These are phyloP conservation scores for Parauchenoglanis punctatus DNA, from an alignment of 2,797 vertebrate species.

Conservation along the genomic window DNA sequence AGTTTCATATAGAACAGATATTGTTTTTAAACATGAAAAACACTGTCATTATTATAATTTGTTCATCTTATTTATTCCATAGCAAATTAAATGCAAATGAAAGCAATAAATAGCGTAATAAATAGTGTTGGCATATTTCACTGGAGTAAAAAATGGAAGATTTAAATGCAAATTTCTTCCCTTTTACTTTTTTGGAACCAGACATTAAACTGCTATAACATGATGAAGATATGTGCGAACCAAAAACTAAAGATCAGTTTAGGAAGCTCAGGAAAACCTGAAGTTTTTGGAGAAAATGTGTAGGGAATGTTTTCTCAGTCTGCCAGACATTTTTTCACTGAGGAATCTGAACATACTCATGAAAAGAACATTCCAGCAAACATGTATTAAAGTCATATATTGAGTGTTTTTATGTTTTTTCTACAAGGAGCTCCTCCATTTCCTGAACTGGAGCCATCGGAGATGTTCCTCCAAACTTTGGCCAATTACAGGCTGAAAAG, in stretches of 20 bases:
- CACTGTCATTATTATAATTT: neutral
- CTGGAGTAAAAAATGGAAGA: neutral
- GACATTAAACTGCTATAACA: neutral
- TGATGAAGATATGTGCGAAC: neutral
- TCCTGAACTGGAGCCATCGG: conserved; percentile 69
- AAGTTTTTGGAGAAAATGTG: neutral
- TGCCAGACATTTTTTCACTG: neutral
- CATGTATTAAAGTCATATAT: neutral
- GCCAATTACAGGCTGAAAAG: conserved; percentile 69
- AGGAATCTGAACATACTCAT: neutral
- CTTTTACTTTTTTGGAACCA: neutral
- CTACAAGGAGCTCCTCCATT: conserved; percentile 73
- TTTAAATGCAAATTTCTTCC: neutral
- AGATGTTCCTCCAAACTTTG: conserved; percentile 67
- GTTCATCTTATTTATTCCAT: neutral
- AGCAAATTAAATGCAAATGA: neutral
- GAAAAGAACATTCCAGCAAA: neutral
- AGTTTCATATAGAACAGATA: neutral
- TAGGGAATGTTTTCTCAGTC: neutral
- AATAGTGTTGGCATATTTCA: neutral
- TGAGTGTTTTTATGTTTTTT: neutral
- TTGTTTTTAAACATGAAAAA: neutral
- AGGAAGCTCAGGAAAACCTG: neutral
- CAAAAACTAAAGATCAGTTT: neutral
- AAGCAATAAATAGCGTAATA: neutral